Base-by-base conservation (phyloP, 2,797 vertebrate genomes). In the Microhierax caerulescens region DNA sequence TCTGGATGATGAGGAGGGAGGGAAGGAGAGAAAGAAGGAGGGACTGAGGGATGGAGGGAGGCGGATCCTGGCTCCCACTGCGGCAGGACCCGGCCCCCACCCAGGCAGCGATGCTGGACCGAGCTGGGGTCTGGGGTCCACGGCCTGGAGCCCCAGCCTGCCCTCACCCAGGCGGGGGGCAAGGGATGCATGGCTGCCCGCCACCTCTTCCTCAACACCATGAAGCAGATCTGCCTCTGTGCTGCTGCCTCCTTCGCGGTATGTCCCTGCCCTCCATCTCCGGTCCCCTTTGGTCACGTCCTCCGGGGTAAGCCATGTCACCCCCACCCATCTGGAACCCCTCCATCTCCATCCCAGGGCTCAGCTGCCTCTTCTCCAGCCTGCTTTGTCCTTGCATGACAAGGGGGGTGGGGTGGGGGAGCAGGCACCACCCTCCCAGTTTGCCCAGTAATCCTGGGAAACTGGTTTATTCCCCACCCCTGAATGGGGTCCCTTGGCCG, bases 151-250 rank as follows among this genome's bases (percentile, higher is more conserved):
- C 47, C 76, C 69, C 37, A 34, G 14, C 19, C 27, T 7, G 69
- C 63, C 70, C 57, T 27, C 28, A 39, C 85, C 39, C 67, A 50
- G 63, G 69, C 24, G 9, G 63, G 25, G 69, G 43, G 41, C 88
- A 24, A 1, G 84, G 94, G 88, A 36, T 94, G 91, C 93, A 97
- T 97, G 97, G 96, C 95, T 43, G 73, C 85, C 97, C 97, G 97
- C 86, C 95, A 95, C 97, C 96, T 98, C 96, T 96, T 98, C 93
- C 98, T 97, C 97, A 97, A 92, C 97, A 98, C 99, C 97, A 99
- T 99, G 99, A 99, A 99, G 98, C 98, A 98, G 90, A 98, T 99
- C 96, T 99, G 99, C 97, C 97, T 99, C 78, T 99, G 99, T 96
- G 97, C 99, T 68, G 97, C 98, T 95, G 92, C 98, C 85, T 98